Conservation (phyloP, 2,888 invertebrate genomes). For the Troides oblongomaculatus region DNA sequence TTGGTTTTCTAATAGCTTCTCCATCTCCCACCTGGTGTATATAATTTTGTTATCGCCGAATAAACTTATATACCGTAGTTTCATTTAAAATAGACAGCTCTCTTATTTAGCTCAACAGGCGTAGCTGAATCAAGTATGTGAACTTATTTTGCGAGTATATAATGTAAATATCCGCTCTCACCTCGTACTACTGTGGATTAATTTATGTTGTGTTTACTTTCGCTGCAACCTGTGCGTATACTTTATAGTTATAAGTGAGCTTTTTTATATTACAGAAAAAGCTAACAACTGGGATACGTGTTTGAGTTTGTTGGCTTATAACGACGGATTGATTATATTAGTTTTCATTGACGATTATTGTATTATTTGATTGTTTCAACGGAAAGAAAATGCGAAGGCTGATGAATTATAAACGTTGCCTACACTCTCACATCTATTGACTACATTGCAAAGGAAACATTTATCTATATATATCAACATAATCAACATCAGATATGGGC, state of each 20-base stretch:
- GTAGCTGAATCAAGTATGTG: background rate
- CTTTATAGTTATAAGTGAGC: conserved; percentile 48
- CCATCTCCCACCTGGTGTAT: background rate
- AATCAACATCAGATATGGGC: too few species aligned
- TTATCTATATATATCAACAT: too few species aligned
- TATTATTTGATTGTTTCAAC: conserved; percentile 5
- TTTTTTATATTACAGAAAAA: conserved; percentile 37
- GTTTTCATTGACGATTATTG: conserved; percentile 1
- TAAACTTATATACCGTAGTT: background rate
- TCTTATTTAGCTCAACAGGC: conserved; percentile 2
- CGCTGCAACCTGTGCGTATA: conserved; percentile 47
- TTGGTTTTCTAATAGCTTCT: background rate
- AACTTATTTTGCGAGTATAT: conserved; percentile 7
- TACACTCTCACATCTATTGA: too few species aligned
- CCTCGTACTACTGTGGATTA: conserved; percentile 50
- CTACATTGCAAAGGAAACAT: background rate
- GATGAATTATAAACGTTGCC: too few species aligned
- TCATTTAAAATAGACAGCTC: conserved; percentile 7
- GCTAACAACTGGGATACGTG: conserved; percentile 27
- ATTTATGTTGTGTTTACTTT: conserved; percentile 58
- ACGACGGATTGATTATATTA: conserved; percentile 9
- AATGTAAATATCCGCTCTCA: conserved; percentile 58
- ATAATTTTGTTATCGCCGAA: background rate
- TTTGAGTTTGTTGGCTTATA: conserved; percentile 25
- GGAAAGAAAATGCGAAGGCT: background rate